Base-by-base conservation (phyloP, 2,113 vertebrate genomes). In the Formicarius rufipectus region DNA sequence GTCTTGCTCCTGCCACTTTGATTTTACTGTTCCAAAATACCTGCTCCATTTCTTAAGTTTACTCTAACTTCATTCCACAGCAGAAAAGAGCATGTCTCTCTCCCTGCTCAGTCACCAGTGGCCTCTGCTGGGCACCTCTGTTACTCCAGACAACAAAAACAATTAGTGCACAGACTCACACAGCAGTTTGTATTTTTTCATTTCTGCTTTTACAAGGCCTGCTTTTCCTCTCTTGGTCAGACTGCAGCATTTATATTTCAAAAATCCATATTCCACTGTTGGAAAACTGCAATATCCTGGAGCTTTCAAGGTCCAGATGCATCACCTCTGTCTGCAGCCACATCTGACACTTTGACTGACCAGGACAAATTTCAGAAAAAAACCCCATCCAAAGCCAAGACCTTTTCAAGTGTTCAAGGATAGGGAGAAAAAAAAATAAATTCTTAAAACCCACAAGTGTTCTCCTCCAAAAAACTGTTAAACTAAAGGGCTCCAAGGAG, bases 61-160 rank as follows among this genome's bases (percentile, higher is more conserved):
- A 15, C 31, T 30, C 69, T 44, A 25, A 49, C 20, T 88, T 73
- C 2, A 35, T 23, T 40, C 50, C 24, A 33, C 22, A 82, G 60
- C 13, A 55, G 22, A 44, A 39, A 6, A n/a, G 7, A 24, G 3
- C 12, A 18, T 2, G 0, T 31, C 40, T 67, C 17, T 30, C 55
- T 90, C 33, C 37, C 63, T 30, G 56, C 35, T n/a, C 49, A 82
- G 78, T 24, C 72, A 90, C 62, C 62, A 96, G 80, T 77, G 91
- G 93, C 96, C 94, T 78, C 98, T 98, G 95, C 96, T 92, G 98
- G 95, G 83, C 82, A 87, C 5, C 64, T 63, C 25, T 35, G 84
- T 67, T 90, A 94, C 22, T 84, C 37, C 81, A 93, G 66, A 63
- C 39, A 69, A 35, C 11, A 31, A 87, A 37, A 66, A 50, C 37